A percentile compares a stretch with the other conserved stretches of the same genome.
Conservation (phyloP, 2,113 vertebrate genomes). For the Mastomys natalensis region DNA sequence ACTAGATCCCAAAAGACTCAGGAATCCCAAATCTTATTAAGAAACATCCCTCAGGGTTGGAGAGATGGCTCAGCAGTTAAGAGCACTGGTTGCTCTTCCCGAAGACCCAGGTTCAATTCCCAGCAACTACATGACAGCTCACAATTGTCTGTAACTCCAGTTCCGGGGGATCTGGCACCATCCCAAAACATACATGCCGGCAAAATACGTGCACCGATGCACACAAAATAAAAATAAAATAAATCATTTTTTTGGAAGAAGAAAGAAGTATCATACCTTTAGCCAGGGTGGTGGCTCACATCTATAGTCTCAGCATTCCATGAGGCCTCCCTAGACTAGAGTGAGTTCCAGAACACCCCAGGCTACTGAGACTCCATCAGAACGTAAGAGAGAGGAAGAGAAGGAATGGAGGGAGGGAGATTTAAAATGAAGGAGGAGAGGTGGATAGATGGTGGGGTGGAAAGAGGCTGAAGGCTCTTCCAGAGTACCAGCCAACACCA, state of each 20-base stretch:
- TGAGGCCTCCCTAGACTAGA: neutral
- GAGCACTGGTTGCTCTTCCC: neutral
- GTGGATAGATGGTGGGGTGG: too few relatives aligned
- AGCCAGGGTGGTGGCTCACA: neutral
- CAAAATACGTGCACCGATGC: neutral
- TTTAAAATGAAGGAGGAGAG: neutral
- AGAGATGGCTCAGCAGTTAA: neutral
- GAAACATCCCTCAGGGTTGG: neutral
- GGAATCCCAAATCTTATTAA: neutral
- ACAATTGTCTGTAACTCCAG: neutral
- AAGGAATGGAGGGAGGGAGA: neutral
- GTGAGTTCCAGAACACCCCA: neutral
- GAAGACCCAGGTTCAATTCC: neutral
- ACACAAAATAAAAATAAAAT: neutral
- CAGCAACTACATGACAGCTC: neutral
- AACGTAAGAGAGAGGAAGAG: neutral
- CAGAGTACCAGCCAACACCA: neutral
- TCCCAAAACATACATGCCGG: neutral
- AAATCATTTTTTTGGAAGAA: neutral
- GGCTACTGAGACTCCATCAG: neutral
- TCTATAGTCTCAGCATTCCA: neutral
- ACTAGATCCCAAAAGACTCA: conserved; percentile 15
- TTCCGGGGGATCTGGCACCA: neutral
- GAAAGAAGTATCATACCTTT: neutral
- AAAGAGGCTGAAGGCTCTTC: neutral